Conservation (phyloP, 2,888 invertebrate species). For the Halocaridina rubra region DNA sequence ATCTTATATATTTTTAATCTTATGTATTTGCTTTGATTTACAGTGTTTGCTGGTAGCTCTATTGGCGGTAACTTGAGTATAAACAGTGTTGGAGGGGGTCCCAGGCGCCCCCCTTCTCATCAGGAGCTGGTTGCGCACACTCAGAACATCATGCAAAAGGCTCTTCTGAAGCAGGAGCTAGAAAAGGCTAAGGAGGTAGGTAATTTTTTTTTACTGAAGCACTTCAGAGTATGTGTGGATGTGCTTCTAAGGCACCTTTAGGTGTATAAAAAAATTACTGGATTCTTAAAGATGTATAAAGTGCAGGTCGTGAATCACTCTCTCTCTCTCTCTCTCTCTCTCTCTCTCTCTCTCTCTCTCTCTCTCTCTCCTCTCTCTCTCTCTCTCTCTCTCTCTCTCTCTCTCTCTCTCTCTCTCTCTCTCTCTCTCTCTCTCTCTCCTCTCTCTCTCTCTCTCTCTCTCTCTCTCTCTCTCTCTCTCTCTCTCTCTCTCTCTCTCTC, state of each 20-base stretch:
- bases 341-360: not conserved
- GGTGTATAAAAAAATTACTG: no score
- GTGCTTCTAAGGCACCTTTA: no score
- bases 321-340: not conserved
- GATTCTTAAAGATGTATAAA: not conserved
- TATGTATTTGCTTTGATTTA: not conserved
- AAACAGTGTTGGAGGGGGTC: conserved; percentile 42
- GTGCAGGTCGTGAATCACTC: not conserved
- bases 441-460: not conserved
- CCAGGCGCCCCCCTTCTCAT: conserved; percentile 74
- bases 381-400: not conserved
- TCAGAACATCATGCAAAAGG: conserved; percentile 87
- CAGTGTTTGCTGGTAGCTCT: conserved; percentile 42
- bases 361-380: not conserved
- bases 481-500: not conserved
- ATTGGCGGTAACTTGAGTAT: conserved; percentile 42
- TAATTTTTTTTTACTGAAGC: not conserved
- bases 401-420: not conserved
- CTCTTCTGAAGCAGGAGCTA: conserved; percentile 87
- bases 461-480: not conserved
- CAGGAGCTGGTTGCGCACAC: conserved; percentile 87
- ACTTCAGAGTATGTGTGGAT: no score
- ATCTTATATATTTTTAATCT: not conserved
- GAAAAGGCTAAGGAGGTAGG: conserved; percentile 73
- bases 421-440: not conserved